phyloP scores from a whole-genome alignment of 2,113 vertebrate species.

The Nycticebus coucang region DNA sequence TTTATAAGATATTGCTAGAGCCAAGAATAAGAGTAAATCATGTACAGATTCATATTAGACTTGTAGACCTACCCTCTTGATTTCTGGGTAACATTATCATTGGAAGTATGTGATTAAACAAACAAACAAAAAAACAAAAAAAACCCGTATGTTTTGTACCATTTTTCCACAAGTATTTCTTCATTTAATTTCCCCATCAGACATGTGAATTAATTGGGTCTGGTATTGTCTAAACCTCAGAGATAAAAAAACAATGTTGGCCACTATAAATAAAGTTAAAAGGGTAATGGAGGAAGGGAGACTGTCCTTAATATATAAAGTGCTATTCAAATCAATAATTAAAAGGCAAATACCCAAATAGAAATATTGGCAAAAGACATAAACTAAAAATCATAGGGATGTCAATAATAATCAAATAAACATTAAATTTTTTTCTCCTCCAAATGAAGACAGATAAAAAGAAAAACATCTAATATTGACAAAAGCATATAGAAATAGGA shows the following conservation, averaged over 20 bases:
- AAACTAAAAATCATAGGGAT: not conserved
- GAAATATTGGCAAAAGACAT: slow-evolving; percentile 8
- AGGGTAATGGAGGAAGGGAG: not conserved
- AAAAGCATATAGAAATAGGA: not conserved
- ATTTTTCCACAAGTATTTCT: slow-evolving; percentile 30
- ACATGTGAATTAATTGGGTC: not conserved
- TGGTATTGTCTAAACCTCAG: slow-evolving; percentile 17
- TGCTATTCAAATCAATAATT: not conserved
- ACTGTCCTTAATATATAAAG: not conserved
- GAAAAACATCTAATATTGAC: not conserved
- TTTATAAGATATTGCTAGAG: slow-evolving; percentile 17
- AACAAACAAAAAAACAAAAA: not conserved
- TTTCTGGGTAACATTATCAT: not conserved
- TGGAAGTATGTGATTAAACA: not conserved
- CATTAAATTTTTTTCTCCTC: not conserved
- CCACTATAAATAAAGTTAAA: slow-evolving; percentile 33
- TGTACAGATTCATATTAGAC: slow-evolving; percentile 1
- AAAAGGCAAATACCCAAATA: slow-evolving; percentile 10
- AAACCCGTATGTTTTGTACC: not conserved
- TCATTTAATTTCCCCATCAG: not conserved
- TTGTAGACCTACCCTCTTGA: not conserved
- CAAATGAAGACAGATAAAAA: slow-evolving; percentile 34
- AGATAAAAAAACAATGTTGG: not conserved
- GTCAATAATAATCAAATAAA: slow-evolving; percentile 2
- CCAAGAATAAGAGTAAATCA: not conserved